A percentile compares a stretch with the other conserved stretches of the same genome.
phyloP scores from a whole-genome alignment of 2,797 vertebrate species.

The Trematomus bernacchii region DNA sequence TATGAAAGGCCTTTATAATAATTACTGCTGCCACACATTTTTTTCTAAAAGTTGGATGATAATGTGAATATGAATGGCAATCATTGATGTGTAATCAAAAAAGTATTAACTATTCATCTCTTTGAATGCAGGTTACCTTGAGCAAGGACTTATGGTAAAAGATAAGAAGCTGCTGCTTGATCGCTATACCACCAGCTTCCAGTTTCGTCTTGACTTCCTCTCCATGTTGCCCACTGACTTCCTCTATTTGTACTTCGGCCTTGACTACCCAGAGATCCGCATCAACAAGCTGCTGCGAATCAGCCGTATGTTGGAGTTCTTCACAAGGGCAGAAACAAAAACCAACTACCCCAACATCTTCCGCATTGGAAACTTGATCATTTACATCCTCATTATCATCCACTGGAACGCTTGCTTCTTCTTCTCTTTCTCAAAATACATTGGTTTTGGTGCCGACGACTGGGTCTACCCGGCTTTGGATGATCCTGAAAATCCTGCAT shows the following conservation, averaged over 20 bases:
- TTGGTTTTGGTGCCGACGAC: slow-evolving; percentile 95
- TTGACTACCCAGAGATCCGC: slow-evolving; percentile 96
- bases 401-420: slow-evolving; percentile 98
- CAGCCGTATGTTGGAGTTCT: slow-evolving; percentile 96
- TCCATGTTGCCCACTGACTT: slow-evolving; percentile 96
- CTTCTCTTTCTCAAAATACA: slow-evolving; percentile 95
- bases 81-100: slow-evolving; percentile 1
- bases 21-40: background rate
- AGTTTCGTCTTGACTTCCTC: slow-evolving; percentile 91
- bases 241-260: slow-evolving; percentile 89
- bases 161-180: slow-evolving; percentile 89
- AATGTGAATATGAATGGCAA: background rate
- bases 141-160: slow-evolving; percentile 94
- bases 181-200: slow-evolving; percentile 86
- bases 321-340: slow-evolving; percentile 94
- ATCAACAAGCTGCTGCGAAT: slow-evolving; percentile 93
- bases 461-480: slow-evolving; percentile 96
- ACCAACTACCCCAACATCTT: slow-evolving; percentile 98
- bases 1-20: background rate
- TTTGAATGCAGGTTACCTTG: slow-evolving; percentile 89
- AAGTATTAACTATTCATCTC: background rate
- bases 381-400: slow-evolving; percentile 99
- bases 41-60: background rate
- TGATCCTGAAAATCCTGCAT: slow-evolving; percentile 86
- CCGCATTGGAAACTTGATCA: slow-evolving; percentile 94